phyloP scores from a whole-genome alignment of 2,797 vertebrate species.

The Cyprinodon diabolis region DNA sequence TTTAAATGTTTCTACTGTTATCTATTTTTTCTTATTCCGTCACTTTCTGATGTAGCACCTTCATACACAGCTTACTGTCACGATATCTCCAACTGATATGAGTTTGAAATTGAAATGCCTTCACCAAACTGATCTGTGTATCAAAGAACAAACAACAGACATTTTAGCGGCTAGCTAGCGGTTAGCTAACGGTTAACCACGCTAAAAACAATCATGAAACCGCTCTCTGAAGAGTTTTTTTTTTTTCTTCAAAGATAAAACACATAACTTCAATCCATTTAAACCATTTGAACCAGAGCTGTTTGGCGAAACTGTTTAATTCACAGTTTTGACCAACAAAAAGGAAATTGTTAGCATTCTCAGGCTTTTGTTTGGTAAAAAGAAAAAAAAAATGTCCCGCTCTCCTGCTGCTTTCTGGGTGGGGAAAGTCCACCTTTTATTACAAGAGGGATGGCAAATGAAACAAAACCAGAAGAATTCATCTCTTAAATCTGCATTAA shows the following conservation, averaged over 20 bases:
- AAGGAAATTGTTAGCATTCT: not conserved
- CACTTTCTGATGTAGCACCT: not conserved
- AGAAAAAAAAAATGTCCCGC: not conserved
- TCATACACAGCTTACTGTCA: not conserved
- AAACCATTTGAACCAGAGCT: no score
- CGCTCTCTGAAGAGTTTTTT: not conserved
- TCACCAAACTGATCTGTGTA: not conserved
- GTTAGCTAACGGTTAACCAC: not conserved
- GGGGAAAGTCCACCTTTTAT: not conserved
- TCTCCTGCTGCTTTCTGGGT: not conserved
- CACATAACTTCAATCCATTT: not conserved
- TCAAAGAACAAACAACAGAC: not conserved
- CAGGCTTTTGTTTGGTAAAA: not conserved
- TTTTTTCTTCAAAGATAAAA: not conserved
- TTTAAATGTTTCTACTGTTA: not conserved
- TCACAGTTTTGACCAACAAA: not conserved
- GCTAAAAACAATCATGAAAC: not conserved
- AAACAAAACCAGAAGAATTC: not conserved
- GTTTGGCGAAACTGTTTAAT: slow-evolving; percentile 1
- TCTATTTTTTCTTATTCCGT: not conserved
- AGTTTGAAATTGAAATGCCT: not conserved
- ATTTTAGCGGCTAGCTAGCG: not conserved
- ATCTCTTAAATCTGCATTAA: no score
- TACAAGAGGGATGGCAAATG: no score
- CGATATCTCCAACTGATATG: not conserved